These are phyloP conservation scores for Coenonympha arcania DNA, from an alignment of 2,888 invertebrate genomes.

Conservation along the genomic window DNA sequence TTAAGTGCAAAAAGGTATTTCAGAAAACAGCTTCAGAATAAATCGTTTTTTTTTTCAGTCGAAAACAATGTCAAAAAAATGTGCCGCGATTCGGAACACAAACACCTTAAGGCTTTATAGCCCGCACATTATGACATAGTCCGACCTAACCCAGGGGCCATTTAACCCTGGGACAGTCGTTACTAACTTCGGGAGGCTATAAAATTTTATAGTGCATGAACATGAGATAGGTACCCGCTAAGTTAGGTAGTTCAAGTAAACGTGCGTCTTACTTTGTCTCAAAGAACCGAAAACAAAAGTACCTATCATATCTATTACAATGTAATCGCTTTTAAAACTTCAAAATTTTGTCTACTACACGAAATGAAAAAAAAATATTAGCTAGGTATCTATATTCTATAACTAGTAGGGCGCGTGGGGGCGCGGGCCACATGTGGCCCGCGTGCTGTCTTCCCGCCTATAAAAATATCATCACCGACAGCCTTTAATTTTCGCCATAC, in stretches of 20 bases:
- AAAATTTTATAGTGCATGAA: slow-evolving; percentile 29
- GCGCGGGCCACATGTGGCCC: too few relatives aligned
- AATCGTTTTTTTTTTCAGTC: too few relatives aligned
- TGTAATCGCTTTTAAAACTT: background rate
- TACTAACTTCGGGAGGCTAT: slow-evolving; percentile 25
- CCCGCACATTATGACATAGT: slow-evolving; percentile 26
- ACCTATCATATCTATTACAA: background rate
- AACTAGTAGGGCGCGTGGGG: too few relatives aligned
- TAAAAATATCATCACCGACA: too few relatives aligned
- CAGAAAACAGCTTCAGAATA: too few relatives aligned
- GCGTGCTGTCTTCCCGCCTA: too few relatives aligned
- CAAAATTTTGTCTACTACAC: too few relatives aligned
- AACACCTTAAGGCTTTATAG: slow-evolving; percentile 22
- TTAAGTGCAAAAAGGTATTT: too few relatives aligned
- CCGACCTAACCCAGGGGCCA: slow-evolving; percentile 27
- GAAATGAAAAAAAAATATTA: too few relatives aligned
- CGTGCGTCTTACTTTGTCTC: slow-evolving; percentile 9
- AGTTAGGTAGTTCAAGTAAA: slow-evolving; percentile 6
- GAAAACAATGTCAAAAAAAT: background rate
- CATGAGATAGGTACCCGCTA: slow-evolving; percentile 5
- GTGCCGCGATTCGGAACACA: slow-evolving; percentile 2
- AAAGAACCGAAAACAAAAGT: background rate
- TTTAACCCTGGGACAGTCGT: slow-evolving; percentile 26
- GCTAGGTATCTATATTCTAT: too few relatives aligned
- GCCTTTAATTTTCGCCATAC: too few relatives aligned